These are phyloP conservation scores for Xiphophorus hellerii DNA, from an alignment of 2,113 vertebrate genomes.

Conservation along the genomic window DNA sequence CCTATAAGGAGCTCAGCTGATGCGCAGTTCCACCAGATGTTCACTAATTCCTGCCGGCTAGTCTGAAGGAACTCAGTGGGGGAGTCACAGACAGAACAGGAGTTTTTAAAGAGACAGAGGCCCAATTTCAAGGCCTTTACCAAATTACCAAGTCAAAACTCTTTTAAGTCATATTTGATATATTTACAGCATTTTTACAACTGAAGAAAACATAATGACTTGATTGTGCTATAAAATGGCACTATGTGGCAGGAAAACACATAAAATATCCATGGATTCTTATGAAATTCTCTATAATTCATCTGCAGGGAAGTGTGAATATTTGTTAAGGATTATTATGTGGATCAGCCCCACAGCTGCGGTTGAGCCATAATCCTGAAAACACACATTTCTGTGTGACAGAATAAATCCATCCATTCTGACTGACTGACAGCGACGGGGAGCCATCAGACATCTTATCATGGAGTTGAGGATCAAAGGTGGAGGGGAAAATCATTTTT, in stretches of 20 bases:
- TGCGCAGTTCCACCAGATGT: too few species aligned
- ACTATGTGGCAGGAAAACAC: background rate
- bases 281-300: background rate
- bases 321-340: background rate
- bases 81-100: too few species aligned
- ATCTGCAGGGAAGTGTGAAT: background rate
- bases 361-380: background rate
- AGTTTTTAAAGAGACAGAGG: too few species aligned
- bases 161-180: too few species aligned
- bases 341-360: background rate
- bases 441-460: background rate
- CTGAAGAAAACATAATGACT: too few species aligned
- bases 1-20: too few species aligned
- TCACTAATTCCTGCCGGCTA: too few species aligned
- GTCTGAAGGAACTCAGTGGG: too few species aligned
- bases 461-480: background rate
- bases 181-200: too few species aligned
- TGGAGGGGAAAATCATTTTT: conserved; percentile 4
- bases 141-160: too few species aligned
- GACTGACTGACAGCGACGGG: background rate
- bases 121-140: too few species aligned
- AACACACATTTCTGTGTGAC: background rate
- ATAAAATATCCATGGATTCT: background rate
- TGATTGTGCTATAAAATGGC: too few species aligned
- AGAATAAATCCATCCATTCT: background rate